Conservation (phyloP, 2,888 invertebrate genomes). For the Tetanocera ferruginea region DNA sequence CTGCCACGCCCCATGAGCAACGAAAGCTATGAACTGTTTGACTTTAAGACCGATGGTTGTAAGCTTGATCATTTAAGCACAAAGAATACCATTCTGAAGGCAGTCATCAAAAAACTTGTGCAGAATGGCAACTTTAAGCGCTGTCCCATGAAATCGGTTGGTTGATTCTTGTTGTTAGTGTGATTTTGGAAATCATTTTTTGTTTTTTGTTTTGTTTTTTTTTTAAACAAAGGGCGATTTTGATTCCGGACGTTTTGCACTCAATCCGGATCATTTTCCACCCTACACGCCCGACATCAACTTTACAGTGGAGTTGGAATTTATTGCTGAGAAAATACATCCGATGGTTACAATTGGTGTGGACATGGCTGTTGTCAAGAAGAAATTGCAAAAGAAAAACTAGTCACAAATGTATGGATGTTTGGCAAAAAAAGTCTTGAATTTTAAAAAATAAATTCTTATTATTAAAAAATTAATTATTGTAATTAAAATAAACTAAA, state of each 20-base stretch:
- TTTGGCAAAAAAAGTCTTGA: too few species aligned
- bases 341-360: too few species aligned
- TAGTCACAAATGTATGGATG: too few species aligned
- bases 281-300: background rate
- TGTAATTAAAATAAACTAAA: too few species aligned
- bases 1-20: background rate
- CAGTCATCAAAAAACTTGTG: background rate
- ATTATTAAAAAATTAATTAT: too few species aligned
- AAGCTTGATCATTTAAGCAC: background rate
- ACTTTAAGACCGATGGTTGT: background rate
- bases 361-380: too few species aligned
- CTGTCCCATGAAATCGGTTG: background rate
- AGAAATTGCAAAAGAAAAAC: too few species aligned
- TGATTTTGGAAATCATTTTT: background rate
- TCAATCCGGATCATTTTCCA: conserved; percentile 17
- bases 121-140: background rate
- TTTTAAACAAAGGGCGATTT: background rate
- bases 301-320: background rate
- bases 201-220: too few species aligned
- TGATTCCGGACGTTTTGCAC: background rate
- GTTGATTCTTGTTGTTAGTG: background rate
- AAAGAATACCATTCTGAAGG: background rate
- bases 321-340: too few species aligned
- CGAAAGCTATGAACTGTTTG: background rate
- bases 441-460: too few species aligned